These are phyloP conservation scores for Cylas formicarius DNA, from an alignment of 1,140 invertebrate species.

Conservation along the genomic window DNA sequence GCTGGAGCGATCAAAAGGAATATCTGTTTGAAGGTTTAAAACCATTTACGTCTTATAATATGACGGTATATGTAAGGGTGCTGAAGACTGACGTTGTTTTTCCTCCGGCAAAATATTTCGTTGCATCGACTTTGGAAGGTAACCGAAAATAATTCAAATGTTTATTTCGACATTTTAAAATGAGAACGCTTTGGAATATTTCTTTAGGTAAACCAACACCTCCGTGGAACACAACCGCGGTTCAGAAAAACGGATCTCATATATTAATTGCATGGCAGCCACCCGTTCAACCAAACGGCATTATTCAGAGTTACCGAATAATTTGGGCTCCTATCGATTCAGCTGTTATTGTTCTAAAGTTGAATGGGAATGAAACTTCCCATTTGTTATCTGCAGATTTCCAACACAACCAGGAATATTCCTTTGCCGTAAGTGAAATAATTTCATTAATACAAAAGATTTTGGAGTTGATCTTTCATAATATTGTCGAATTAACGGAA, in stretches of 20 bases:
- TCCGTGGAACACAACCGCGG: slow-evolving; percentile 56
- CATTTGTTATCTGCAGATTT: slow-evolving; percentile 52
- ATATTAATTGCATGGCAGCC: slow-evolving; percentile 61
- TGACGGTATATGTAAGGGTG: slow-evolving; percentile 65
- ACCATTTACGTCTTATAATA: slow-evolving; percentile 66
- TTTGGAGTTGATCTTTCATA: too few species aligned
- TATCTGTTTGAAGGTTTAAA: slow-evolving; percentile 57
- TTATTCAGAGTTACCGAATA: slow-evolving; percentile 57
- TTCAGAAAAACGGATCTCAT: slow-evolving; percentile 54
- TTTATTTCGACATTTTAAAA: slow-evolving; percentile 1
- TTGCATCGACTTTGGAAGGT: slow-evolving; percentile 54
- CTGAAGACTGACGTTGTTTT: slow-evolving; percentile 46
- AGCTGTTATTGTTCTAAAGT: slow-evolving; percentile 29
- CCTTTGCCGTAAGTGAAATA: slow-evolving; percentile 60
- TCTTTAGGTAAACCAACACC: slow-evolving; percentile 49
- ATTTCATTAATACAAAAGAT: neutral
- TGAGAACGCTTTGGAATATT: neutral
- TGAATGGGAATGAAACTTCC: slow-evolving; percentile 43
- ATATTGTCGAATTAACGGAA: too few species aligned
- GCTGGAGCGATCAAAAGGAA: slow-evolving; percentile 48
- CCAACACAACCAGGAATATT: slow-evolving; percentile 55
- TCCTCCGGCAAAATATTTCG: slow-evolving; percentile 54
- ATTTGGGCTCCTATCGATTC: slow-evolving; percentile 39
- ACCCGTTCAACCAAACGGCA: slow-evolving; percentile 56
- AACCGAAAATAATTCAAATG: slow-evolving; percentile 35